Conservation (phyloP, 2,888 invertebrate genomes). For the Chaetoderma sp. region DNA sequence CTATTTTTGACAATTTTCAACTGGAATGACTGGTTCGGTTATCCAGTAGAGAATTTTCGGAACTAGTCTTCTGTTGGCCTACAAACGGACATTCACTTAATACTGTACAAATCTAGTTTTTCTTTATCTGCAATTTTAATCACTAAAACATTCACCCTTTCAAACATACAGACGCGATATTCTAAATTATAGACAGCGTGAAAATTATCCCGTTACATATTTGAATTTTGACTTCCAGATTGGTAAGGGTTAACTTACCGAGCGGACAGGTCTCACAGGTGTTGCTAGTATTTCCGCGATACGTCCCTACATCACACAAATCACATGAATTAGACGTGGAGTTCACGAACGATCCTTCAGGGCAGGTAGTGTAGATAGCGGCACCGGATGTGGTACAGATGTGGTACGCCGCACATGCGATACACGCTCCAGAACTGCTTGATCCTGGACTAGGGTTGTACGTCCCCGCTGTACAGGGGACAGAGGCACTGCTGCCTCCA, state of each 20-base stretch:
- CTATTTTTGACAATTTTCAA: no score
- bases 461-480: conserved; percentile 45
- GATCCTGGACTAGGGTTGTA: conserved; percentile 37
- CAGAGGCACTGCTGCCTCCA: conserved; percentile 30
- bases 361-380: conserved; percentile 51
- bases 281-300: conserved; percentile 42
- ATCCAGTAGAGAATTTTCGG: no score
- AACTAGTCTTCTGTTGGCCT: no score
- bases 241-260: conserved; percentile 44
- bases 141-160: no score
- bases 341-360: conserved; percentile 52
- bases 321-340: conserved; percentile 42
- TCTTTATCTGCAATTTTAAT: no score
- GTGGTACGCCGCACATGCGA: conserved; percentile 37
- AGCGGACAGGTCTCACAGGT: conserved; percentile 48
- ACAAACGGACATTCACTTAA: no score
- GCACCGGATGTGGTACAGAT: conserved; percentile 43
- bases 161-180: conserved; percentile 42
- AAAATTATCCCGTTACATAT: no score
- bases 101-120: no score
- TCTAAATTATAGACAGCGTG: conserved; percentile 41
- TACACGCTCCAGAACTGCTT: conserved; percentile 32
- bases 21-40: no score
- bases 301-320: conserved; percentile 44
- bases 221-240: no score